These are phyloP conservation scores for Argentina silus DNA, from an alignment of 2,797 vertebrate genomes.

Conservation along the genomic window DNA sequence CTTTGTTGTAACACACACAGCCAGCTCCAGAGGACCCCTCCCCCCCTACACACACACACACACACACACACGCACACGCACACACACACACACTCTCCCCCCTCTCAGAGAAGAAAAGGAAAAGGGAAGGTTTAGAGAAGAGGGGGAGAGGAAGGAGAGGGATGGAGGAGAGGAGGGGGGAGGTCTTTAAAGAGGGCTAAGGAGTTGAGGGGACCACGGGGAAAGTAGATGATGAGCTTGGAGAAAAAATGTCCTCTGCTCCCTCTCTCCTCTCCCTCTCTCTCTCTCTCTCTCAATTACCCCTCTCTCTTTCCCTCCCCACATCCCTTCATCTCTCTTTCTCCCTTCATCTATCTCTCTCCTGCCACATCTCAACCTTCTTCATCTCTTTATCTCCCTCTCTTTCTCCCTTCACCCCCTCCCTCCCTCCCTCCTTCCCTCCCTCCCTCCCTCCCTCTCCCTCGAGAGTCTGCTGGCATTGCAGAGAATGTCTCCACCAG, in stretches of 20 bases:
- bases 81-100: conserved; percentile 8
- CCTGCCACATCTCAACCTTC: background rate
- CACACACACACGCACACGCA: conserved; percentile 15
- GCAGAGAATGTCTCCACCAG: conserved; percentile 52
- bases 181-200: background rate
- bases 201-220: background rate
- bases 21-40: background rate
- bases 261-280: background rate
- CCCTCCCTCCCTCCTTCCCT: conserved; percentile 27
- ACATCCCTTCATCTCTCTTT: conserved; percentile 36
- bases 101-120: background rate
- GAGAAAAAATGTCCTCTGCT: background rate
- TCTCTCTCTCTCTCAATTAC: background rate
- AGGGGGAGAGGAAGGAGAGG: background rate
- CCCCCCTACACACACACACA: conserved; percentile 14
- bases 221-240: background rate
- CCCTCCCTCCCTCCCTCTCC: conserved; percentile 23
- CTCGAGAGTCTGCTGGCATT: conserved; percentile 43
- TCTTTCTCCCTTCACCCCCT: conserved; percentile 26
- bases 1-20: conserved; percentile 2
- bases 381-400: conserved; percentile 38
- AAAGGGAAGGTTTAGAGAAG: background rate
- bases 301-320: conserved; percentile 23
- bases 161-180: background rate
- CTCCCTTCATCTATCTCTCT: conserved; percentile 21